Evolutionary conservation across 1,140 invertebrate species (phyloP).

Genomic region (Nixonia krombeini): DNA sequence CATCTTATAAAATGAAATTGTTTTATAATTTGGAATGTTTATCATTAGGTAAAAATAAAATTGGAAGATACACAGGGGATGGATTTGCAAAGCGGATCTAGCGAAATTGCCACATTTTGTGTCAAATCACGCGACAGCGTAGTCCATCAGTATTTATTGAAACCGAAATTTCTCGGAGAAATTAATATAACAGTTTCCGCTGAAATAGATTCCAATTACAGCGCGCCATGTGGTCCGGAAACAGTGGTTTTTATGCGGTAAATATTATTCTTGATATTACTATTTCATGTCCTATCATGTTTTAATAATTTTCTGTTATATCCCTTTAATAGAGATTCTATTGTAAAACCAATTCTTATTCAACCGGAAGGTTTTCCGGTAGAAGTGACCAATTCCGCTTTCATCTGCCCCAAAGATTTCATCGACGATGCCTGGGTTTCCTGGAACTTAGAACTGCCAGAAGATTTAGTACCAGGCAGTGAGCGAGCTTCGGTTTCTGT

Average conservation of each 20-base stretch:
- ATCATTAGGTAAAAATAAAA: constrained; percentile 71
- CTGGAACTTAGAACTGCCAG: constrained; percentile 68
- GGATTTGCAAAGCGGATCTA: constrained; percentile 57
- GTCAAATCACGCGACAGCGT: constrained; percentile 65
- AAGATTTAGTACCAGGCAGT: constrained; percentile 73
- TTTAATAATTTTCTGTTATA: neutral
- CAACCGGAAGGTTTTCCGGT: constrained; percentile 76
- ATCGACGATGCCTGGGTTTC: constrained; percentile 64
- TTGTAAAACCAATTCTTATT: constrained; percentile 74
- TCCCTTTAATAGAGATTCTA: constrained; percentile 69
- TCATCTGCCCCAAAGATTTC: constrained; percentile 73
- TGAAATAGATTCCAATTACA: constrained; percentile 68
- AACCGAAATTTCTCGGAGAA: constrained; percentile 71
- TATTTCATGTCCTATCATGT: neutral
- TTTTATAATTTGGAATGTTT: too few species aligned
- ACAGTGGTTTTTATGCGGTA: constrained; percentile 67
- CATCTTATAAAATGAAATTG: neutral
- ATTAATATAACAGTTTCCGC: constrained; percentile 76
- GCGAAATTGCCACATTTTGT: constrained; percentile 59
- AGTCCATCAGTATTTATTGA: constrained; percentile 71
- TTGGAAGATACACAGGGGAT: constrained; percentile 69
- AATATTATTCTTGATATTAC: neutral
- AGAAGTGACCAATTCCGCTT: constrained; percentile 73
- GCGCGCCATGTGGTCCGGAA: constrained; percentile 70
- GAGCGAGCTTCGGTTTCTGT: constrained; percentile 74